phyloP scores from a whole-genome alignment of 2,888 invertebrate genomes.

The Branchipolynoe longqiensis region DNA sequence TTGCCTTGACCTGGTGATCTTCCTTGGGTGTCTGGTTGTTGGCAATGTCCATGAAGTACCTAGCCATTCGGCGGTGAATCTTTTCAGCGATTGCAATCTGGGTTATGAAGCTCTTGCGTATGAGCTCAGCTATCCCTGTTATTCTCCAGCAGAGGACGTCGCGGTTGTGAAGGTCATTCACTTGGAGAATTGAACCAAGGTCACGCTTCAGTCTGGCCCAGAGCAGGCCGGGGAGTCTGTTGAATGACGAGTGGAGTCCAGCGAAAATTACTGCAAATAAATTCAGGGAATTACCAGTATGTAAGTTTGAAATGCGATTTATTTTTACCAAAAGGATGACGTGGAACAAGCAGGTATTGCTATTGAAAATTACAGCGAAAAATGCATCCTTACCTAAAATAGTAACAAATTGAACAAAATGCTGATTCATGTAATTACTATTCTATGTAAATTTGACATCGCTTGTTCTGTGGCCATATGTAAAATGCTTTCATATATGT shows the following conservation, averaged over 20 bases:
- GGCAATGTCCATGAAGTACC: constrained; percentile 19
- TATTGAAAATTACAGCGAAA: not conserved
- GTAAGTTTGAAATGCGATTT: not conserved
- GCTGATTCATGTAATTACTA: too few species aligned
- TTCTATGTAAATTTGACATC: too few species aligned
- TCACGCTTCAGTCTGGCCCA: constrained; percentile 1
- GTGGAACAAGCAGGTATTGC: too few species aligned
- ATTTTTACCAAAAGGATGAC: too few species aligned
- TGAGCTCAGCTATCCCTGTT: not conserved
- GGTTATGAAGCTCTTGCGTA: not conserved
- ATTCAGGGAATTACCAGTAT: not conserved
- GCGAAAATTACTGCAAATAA: constrained; percentile 5
- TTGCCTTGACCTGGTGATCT: not conserved
- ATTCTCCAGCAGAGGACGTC: constrained; percentile 4
- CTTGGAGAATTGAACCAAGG: not conserved
- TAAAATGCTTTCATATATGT: too few species aligned
- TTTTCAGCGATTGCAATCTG: not conserved
- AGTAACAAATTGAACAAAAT: too few species aligned
- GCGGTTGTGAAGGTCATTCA: not conserved
- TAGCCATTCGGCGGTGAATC: constrained; percentile 12
- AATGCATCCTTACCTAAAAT: not conserved
- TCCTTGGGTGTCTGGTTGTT: constrained; percentile 11
- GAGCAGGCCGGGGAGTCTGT: constrained; percentile 12
- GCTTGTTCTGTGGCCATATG: too few species aligned
- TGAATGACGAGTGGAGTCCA: not conserved